phyloP scores from a whole-genome alignment of 2,797 vertebrate genomes.

The Smutsia gigantea region DNA sequence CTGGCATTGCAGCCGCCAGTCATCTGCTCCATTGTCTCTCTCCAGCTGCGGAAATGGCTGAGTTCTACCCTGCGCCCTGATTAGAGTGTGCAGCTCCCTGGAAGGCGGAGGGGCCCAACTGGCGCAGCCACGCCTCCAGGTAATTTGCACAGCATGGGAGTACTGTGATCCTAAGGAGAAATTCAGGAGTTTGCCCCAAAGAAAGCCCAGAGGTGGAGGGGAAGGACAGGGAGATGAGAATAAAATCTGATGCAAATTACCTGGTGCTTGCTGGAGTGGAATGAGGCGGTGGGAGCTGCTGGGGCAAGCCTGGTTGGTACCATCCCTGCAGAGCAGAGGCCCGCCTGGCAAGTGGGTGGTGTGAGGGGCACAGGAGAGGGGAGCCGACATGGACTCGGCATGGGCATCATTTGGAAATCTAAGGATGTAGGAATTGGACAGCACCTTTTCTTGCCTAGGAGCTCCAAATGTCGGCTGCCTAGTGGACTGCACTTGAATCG shows the following conservation, averaged over 20 bases:
- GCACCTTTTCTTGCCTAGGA: not conserved
- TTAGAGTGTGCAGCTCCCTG: not conserved
- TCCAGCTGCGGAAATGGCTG: not conserved
- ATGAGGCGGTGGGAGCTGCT: not conserved
- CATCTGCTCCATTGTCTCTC: not conserved
- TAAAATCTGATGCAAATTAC: conserved; percentile 57
- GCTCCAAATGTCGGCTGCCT: not conserved
- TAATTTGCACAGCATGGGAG: conserved; percentile 64
- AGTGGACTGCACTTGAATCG: not conserved
- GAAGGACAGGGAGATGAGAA: not conserved
- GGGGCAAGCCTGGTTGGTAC: not conserved
- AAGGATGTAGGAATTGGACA: not conserved
- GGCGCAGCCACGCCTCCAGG: not conserved
- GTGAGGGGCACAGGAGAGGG: rapidly evolving
- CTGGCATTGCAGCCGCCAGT: not conserved
- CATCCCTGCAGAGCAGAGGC: not conserved
- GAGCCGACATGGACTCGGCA: no score
- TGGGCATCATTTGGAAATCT: not conserved
- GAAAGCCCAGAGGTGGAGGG: conserved; percentile 23
- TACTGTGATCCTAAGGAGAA: conserved; percentile 21
- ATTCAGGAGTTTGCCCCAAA: not conserved
- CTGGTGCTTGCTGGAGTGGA: not conserved
- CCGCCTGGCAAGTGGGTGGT: rapidly evolving
- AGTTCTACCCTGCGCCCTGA: not conserved
- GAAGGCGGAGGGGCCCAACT: not conserved